Evolutionary conservation across 2,113 vertebrate genomes (phyloP).

Genomic region (Chiloscyllium plagiosum): DNA sequence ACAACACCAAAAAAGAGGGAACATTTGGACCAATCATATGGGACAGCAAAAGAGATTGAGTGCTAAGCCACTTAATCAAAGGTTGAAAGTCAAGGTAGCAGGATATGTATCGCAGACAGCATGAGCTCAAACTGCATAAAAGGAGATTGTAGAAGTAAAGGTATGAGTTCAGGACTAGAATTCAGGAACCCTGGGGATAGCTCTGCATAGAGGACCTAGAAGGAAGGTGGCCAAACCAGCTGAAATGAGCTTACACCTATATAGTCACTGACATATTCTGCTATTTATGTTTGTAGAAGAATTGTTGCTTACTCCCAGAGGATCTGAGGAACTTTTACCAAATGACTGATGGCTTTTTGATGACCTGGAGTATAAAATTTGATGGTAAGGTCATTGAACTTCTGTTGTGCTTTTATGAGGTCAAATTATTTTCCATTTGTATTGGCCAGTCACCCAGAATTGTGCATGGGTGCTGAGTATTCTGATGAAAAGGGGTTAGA

Average conservation of each 20-base stretch:
- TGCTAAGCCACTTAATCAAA: background rate
- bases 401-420: background rate
- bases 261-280: background rate
- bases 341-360: constrained; percentile 84
- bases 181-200: background rate
- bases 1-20: background rate
- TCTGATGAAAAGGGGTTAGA: background rate
- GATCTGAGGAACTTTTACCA: constrained; percentile 91
- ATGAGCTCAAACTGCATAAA: background rate
- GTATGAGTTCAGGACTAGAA: background rate
- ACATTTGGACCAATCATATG: background rate
- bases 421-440: background rate
- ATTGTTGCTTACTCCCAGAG: constrained; percentile 78
- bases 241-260: background rate
- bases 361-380: constrained; percentile 84
- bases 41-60: background rate
- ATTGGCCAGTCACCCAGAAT: background rate
- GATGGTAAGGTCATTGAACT: constrained; percentile 62
- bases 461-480: background rate
- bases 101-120: background rate
- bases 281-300: constrained; percentile 65
- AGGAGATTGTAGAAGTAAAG: background rate
- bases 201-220: background rate
- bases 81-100: background rate
- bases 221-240: background rate